Conservation (phyloP, 2,888 invertebrate genomes). For the Caenorhabditis virilis region DNA sequence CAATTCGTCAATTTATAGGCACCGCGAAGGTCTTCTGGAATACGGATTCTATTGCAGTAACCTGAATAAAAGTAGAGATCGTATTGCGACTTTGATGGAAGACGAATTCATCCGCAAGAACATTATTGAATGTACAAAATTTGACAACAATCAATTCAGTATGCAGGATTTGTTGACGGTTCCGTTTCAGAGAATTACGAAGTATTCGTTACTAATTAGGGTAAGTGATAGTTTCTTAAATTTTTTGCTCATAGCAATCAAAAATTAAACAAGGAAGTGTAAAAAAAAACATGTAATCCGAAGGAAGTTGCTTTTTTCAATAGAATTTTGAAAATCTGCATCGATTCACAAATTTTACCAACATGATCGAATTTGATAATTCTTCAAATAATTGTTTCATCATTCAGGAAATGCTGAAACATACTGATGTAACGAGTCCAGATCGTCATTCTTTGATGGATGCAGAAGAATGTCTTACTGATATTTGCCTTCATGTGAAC, state of each 20-base stretch:
- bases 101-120: constrained; percentile 12
- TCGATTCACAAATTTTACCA: too few relatives aligned
- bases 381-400: background rate
- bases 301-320: too few relatives aligned
- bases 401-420: constrained; percentile 71
- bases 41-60: constrained; percentile 96
- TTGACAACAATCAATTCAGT: constrained; percentile 83
- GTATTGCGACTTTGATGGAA: constrained; percentile 67
- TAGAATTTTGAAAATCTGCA: too few relatives aligned
- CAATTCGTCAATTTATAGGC: constrained; percentile 71
- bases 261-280: too few relatives aligned
- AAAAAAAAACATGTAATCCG: too few relatives aligned
- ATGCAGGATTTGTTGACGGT: constrained; percentile 92
- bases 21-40: constrained; percentile 86
- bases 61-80: constrained; percentile 84
- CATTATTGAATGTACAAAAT: constrained; percentile 84
- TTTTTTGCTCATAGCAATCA: too few relatives aligned
- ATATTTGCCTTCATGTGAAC: constrained; percentile 80
- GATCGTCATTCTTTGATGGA: constrained; percentile 83
- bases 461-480: constrained; percentile 73
- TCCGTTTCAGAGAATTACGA: constrained; percentile 96
- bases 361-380: too few relatives aligned
- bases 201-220: constrained; percentile 90
- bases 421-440: constrained; percentile 76
- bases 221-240: too few relatives aligned